Percentiles rank a stretch among this genome's conserved stretches.
Evolutionary conservation across 2,797 vertebrate species (phyloP).

Genomic region (Pogonophryne albipinna): DNA sequence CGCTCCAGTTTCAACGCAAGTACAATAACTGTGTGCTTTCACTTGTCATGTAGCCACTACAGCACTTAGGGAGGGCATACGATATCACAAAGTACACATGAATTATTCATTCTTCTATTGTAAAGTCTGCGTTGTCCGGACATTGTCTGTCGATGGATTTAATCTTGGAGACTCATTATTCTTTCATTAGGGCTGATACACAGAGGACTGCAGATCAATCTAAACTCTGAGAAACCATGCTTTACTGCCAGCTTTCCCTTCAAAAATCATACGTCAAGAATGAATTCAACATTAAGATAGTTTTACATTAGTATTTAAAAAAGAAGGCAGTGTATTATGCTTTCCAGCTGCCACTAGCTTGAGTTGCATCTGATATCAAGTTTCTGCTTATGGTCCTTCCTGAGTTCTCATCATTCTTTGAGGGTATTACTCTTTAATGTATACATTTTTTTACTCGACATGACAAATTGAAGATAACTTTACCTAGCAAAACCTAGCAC

Average conservation of each 20-base stretch:
- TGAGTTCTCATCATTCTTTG: too few relatives aligned
- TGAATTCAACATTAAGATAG: conserved; percentile 4
- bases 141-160: conserved; percentile 24
- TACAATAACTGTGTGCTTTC: background rate
- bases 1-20: conserved; percentile 11
- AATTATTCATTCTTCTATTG: background rate
- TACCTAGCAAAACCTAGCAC: too few relatives aligned
- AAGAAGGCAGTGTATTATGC: background rate
- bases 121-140: conserved; percentile 14
- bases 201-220: conserved; percentile 40
- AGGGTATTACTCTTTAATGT: background rate
- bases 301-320: conserved; percentile 3
- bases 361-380: background rate
- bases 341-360: background rate
- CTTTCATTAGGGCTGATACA: conserved; percentile 46
- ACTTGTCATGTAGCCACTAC: background rate
- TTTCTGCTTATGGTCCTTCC: too few relatives aligned
- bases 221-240: conserved; percentile 24
- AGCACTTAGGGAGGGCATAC: background rate
- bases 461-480: background rate
- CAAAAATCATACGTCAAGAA: conserved; percentile 19
- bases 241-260: conserved; percentile 5
- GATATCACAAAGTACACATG: conserved; percentile 2
- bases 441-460: background rate
- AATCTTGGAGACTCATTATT: conserved; percentile 48